A percentile compares a stretch with the other conserved stretches of the same genome.
Evolutionary conservation across 2,888 invertebrate genomes (phyloP).

Genomic region (Agonopterix heracliana): DNA sequence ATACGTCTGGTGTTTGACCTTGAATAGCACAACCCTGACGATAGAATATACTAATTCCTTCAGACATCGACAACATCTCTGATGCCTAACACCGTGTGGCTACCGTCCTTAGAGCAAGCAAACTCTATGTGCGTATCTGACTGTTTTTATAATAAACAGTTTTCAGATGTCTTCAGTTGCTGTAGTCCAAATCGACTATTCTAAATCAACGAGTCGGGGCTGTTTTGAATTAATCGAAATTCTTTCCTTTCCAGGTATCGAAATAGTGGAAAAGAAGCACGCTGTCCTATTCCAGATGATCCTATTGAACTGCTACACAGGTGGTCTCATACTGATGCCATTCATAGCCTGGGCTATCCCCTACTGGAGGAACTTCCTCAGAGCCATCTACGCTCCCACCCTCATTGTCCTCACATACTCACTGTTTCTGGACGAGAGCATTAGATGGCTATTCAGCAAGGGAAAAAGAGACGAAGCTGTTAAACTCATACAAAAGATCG

Average conservation of each 20-base stretch:
- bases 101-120: too few relatives aligned
- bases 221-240: not conserved
- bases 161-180: too few relatives aligned
- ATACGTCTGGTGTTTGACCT: too few relatives aligned
- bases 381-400: slow-evolving; percentile 62
- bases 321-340: slow-evolving; percentile 58
- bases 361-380: slow-evolving; percentile 61
- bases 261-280: slow-evolving; percentile 60
- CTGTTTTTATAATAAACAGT: too few relatives aligned
- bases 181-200: too few relatives aligned
- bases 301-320: slow-evolving; percentile 60
- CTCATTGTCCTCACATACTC: slow-evolving; percentile 55
- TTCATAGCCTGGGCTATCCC: slow-evolving; percentile 62
- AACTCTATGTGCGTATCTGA: too few relatives aligned
- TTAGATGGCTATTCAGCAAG: slow-evolving; percentile 65
- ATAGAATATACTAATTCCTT: too few relatives aligned
- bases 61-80: too few relatives aligned
- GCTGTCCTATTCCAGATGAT: slow-evolving; percentile 64
- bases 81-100: too few relatives aligned
- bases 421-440: slow-evolving; percentile 62
- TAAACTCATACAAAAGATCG: slow-evolving; percentile 52
- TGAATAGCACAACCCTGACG: too few relatives aligned
- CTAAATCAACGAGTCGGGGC: too few relatives aligned
- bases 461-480: slow-evolving; percentile 50
- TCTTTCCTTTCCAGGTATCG: slow-evolving; percentile 50